These are phyloP conservation scores for Loripinus fragilis DNA, from an alignment of 2,888 invertebrate genomes.

Conservation along the genomic window DNA sequence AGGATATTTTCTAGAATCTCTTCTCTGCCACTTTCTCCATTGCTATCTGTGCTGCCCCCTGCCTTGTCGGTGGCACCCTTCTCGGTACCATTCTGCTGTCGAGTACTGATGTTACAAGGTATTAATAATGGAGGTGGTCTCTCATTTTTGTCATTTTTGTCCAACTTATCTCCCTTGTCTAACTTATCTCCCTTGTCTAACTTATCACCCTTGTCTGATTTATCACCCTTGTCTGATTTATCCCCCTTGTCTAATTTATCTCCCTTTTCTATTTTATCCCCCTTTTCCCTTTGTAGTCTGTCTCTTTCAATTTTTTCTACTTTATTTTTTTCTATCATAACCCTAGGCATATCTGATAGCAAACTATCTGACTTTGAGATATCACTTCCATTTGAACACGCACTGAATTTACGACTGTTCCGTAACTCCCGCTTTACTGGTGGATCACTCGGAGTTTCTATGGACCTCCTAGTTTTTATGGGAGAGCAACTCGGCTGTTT, in stretches of 20 bases:
- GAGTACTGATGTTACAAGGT: conserved; percentile 59
- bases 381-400: conserved; percentile 57
- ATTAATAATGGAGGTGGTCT: conserved; percentile 71
- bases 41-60: conserved; percentile 60
- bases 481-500: conserved; percentile 9
- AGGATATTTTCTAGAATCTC: conserved; percentile 80
- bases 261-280: background rate
- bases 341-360: conserved; percentile 40
- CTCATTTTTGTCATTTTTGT: conserved; percentile 49
- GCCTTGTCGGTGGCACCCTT: conserved; percentile 36
- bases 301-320: conserved; percentile 50
- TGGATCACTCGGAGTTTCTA: conserved; percentile 25
- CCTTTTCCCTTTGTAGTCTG: conserved; percentile 34
- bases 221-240: no score
- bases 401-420: conserved; percentile 51
- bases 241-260: no score
- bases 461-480: conserved; percentile 36
- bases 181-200: no score
- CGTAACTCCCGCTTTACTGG: conserved; percentile 35
- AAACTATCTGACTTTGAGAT: conserved; percentile 53
- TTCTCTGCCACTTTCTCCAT: conserved; percentile 66
- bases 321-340: background rate
- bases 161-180: background rate
- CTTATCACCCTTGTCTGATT: no score
- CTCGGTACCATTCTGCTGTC: conserved; percentile 39